Base-by-base conservation (phyloP, 2,113 vertebrate genomes). In the Clinocottus analis region DNA sequence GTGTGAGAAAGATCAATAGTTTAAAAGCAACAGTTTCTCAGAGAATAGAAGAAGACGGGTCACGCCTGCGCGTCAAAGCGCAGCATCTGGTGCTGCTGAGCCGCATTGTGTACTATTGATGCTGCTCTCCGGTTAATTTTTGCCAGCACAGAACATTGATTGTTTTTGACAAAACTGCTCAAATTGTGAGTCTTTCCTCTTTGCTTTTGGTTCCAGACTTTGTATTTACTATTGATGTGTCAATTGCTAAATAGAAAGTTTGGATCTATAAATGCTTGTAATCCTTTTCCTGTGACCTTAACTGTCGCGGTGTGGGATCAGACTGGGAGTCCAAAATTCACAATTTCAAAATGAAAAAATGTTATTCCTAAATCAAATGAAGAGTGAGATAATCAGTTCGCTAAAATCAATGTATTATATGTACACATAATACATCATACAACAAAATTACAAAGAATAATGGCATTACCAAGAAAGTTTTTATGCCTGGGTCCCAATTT, bases 111-210 rank as follows among this genome's bases (percentile, higher is more conserved):
- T 79, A 35, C 64, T 55, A 35, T 51, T 35, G 47, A 56, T 27
- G 77, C 67, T 53, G 35, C 49, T 41, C 68, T 66, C 77, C 68
- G 67, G 53, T 61, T 47, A 61, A 66, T 72, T 60, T 47, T 41
- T 77, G 21, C 25, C 16, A 31, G 51, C 5, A 21, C 10, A 2
- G 1, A 79, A 19, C 51, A 79, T 71, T 70, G 75, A 85, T 78
- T 64, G 39, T 17, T 83, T 72, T 56, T 65, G 49, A 64, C 66
- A 68, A 70, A 72, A 72, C 19, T 60, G 10, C 4, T 4, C 41
- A 31, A 25, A 77, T 27, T 17, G 64, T 43, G 55, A 56, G 25
- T 5, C 49, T 35, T 63, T 79, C 14, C 0, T 14, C 7, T n/a
- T 65, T 31, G 2, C 39, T 70, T 45, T n/a, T 59, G 29, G 19